These are phyloP conservation scores for Rallus limicola DNA, from an alignment of 2,113 vertebrate genomes.

Conservation along the genomic window DNA sequence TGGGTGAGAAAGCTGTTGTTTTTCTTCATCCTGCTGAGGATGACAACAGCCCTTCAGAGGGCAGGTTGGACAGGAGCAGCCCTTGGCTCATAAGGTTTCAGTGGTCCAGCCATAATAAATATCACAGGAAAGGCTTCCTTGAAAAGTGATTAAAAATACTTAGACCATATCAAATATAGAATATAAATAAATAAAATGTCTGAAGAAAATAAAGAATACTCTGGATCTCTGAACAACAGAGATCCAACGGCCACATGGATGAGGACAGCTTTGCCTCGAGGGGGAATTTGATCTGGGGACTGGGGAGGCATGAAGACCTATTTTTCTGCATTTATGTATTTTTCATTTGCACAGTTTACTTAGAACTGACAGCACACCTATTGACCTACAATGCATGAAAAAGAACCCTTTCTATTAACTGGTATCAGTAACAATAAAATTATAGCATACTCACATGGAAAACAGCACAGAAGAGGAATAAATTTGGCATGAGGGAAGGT, in stretches of 20 bases:
- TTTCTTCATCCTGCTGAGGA: not conserved
- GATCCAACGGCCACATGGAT: not conserved
- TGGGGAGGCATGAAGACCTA: not conserved
- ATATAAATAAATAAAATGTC: not conserved
- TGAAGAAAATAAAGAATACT: not conserved
- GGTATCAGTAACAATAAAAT: not conserved
- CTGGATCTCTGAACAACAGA: not conserved
- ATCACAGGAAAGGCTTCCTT: not conserved
- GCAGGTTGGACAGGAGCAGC: not conserved
- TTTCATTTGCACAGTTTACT: not conserved
- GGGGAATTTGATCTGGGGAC: not conserved
- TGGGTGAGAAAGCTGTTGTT: not conserved
- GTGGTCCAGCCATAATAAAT: not conserved
- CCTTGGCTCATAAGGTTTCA: not conserved
- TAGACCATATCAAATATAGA: not conserved
- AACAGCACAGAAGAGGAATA: not conserved
- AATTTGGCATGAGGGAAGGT: not conserved
- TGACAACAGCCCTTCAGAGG: not conserved
- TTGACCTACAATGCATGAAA: not conserved
- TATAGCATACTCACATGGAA: not conserved
- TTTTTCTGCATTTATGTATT: not conserved
- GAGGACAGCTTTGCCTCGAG: not conserved
- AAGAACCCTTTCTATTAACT: not conserved
- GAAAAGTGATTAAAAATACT: not conserved
- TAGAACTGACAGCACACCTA: not conserved